Evolutionary conservation across 1,140 invertebrate species (phyloP).

Genomic region (Tribolium castaneum): DNA sequence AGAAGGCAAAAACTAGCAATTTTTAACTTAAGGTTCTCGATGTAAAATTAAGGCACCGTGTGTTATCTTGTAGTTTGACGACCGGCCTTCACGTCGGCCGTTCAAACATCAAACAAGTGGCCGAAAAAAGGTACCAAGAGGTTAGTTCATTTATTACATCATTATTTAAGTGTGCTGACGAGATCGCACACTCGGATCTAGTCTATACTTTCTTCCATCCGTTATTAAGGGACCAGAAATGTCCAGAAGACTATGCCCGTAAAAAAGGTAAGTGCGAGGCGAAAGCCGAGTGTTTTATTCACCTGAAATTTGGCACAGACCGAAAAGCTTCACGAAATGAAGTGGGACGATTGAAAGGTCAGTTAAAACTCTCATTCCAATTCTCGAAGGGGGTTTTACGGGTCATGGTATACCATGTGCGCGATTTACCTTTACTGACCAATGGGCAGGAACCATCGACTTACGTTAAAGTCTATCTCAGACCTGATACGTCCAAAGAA

Average conservation of each 20-base stretch:
- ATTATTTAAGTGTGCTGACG: constrained; percentile 87
- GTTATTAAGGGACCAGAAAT: constrained; percentile 89
- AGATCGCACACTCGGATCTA: constrained; percentile 95
- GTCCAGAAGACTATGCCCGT: constrained; percentile 73
- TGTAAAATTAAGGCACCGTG: not conserved
- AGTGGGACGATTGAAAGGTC: constrained; percentile 59
- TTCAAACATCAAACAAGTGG: constrained; percentile 94
- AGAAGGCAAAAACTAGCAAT: too few relatives aligned
- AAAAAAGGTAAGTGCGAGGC: constrained; percentile 70
- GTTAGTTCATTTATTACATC: constrained; percentile 89
- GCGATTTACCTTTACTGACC: constrained; percentile 80
- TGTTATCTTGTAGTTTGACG: constrained; percentile 72
- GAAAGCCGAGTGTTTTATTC: not conserved
- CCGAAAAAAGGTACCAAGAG: constrained; percentile 87
- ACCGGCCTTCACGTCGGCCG: constrained; percentile 86
- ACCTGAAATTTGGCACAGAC: constrained; percentile 22
- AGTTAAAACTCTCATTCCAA: constrained; percentile 80
- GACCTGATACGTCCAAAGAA: constrained; percentile 86
- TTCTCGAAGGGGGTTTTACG: constrained; percentile 83
- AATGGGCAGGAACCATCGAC: constrained; percentile 86
- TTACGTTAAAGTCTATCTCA: constrained; percentile 94
- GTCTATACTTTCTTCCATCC: constrained; percentile 99
- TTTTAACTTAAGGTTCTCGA: too few relatives aligned
- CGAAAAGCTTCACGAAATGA: constrained; percentile 49
- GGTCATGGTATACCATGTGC: constrained; percentile 90